phyloP scores from a whole-genome alignment of 2,797 vertebrate species.

The Pseudochaenichthys georgianus region DNA sequence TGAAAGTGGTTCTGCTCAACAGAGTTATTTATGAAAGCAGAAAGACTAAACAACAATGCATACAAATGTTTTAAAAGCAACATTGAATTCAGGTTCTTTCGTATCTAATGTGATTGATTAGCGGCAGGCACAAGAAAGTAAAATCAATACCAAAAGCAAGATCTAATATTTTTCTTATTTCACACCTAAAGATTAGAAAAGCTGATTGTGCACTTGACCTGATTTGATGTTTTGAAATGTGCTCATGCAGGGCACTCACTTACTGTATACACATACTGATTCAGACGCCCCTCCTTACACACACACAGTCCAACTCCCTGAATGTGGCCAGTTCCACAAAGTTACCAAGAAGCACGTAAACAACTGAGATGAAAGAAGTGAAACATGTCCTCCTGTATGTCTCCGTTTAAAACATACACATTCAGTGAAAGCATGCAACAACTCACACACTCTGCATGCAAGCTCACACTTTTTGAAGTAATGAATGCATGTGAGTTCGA shows the following conservation, averaged over 20 bases:
- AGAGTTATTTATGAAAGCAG: background rate
- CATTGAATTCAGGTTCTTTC: slow-evolving; percentile 5
- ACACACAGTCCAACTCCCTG: slow-evolving; percentile 28
- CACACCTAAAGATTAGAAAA: slow-evolving; percentile 33
- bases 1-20: background rate
- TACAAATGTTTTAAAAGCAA: background rate
- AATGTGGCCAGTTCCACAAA: slow-evolving; percentile 7
- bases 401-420: slow-evolving; percentile 1
- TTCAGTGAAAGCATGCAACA: slow-evolving; percentile 7
- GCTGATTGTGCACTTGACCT: slow-evolving; percentile 29
- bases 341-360: slow-evolving; percentile 3
- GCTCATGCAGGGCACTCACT: background rate
- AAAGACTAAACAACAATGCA: background rate
- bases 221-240: slow-evolving; percentile 7
- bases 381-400: slow-evolving; percentile 25
- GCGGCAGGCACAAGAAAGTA: background rate
- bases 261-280: background rate
- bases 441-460: background rate
- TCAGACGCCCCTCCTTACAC: slow-evolving; percentile 16
- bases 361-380: slow-evolving; percentile 34
- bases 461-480: slow-evolving; percentile 10
- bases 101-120: slow-evolving; percentile 30
- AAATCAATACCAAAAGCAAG: slow-evolving; percentile 30
- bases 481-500: slow-evolving; percentile 22
- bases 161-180: slow-evolving; percentile 42